phyloP scores from a whole-genome alignment of 2,888 invertebrate genomes.

The Ectobius pallidus region DNA sequence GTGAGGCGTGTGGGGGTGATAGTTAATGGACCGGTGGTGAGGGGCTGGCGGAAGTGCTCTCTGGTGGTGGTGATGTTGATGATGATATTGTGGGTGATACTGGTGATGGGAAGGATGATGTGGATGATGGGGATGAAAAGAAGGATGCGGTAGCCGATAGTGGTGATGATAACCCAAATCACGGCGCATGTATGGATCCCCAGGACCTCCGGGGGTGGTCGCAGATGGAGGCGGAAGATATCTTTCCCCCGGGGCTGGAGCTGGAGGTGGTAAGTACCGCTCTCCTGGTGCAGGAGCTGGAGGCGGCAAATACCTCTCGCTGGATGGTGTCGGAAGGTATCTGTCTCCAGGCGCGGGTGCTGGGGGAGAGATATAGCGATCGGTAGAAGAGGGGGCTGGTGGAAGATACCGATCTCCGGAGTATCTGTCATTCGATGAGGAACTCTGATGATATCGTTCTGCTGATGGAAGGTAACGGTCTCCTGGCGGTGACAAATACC shows the following conservation, averaged over 20 bases:
- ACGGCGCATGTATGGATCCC: slow-evolving; percentile 64
- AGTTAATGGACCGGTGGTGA: slow-evolving; percentile 55
- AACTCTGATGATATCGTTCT: slow-evolving; percentile 48
- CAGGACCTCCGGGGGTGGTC: slow-evolving; percentile 53
- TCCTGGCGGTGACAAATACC: slow-evolving; percentile 22
- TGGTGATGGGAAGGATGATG: slow-evolving; percentile 55
- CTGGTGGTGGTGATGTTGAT: slow-evolving; percentile 36
- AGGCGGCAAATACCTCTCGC: slow-evolving; percentile 67
- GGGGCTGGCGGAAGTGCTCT: slow-evolving; percentile 45
- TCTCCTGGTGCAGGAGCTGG: slow-evolving; percentile 75
- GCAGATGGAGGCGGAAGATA: slow-evolving; percentile 51
- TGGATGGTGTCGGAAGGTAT: slow-evolving; percentile 53
- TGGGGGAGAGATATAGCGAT: slow-evolving; percentile 44
- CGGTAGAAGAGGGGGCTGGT: slow-evolving; percentile 46
- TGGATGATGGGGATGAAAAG: slow-evolving; percentile 37
- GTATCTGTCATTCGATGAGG: slow-evolving; percentile 47
- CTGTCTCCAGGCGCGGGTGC: slow-evolving; percentile 47
- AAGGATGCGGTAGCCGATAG: slow-evolving; percentile 61
- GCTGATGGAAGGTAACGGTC: slow-evolving; percentile 43
- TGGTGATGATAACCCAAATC: slow-evolving; percentile 63
- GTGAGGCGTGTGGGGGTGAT: slow-evolving; percentile 37
- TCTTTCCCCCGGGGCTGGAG: slow-evolving; percentile 57
- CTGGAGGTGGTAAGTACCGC: slow-evolving; percentile 66
- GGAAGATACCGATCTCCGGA: slow-evolving; percentile 65
- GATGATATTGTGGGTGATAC: slow-evolving; percentile 49